These are phyloP conservation scores for Athene cunicularia DNA, from an alignment of 2,113 vertebrate genomes.

Conservation along the genomic window DNA sequence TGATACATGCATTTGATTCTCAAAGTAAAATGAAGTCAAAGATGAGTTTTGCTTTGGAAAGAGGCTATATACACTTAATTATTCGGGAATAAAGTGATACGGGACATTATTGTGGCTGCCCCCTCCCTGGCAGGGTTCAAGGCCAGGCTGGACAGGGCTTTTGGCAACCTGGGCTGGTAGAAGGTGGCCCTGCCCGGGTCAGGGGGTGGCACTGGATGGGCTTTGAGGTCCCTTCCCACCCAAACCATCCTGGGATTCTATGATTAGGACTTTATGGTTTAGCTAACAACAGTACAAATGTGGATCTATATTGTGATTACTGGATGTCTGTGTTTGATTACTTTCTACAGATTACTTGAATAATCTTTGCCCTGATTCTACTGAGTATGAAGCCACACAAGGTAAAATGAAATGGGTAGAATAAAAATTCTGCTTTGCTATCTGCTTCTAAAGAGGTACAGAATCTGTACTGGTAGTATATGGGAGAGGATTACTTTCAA, in stretches of 20 bases:
- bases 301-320: background rate
- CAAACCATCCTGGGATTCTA: background rate
- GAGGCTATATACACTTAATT: background rate
- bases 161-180: background rate
- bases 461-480: background rate
- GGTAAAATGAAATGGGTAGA: conserved; percentile 76
- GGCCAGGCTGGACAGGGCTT: background rate
- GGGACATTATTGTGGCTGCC: background rate
- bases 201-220: background rate
- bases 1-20: background rate
- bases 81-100: background rate
- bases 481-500: background rate
- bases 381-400: conserved; percentile 93
- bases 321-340: conserved; percentile 9
- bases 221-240: background rate
- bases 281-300: background rate
- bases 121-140: background rate
- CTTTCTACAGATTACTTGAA: conserved; percentile 92
- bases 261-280: background rate
- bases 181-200: background rate
- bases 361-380: conserved; percentile 93
- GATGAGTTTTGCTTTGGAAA: background rate
- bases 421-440: background rate
- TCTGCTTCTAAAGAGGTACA: background rate
- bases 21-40: background rate